Conservation (phyloP, 2,113 vertebrate genomes). For the Melierax canorus region DNA sequence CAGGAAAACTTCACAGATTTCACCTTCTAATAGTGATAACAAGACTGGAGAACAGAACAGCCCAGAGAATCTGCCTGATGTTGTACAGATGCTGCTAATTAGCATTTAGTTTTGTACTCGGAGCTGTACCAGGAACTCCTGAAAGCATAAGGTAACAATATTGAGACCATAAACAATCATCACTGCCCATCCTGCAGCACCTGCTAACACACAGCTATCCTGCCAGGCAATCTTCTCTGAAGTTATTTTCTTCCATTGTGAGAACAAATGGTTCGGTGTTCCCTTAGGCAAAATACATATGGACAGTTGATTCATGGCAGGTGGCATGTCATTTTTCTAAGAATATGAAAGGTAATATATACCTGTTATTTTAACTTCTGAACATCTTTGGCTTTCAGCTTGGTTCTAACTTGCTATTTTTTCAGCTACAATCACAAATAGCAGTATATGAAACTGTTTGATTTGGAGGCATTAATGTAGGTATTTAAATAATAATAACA, state of each 20-base stretch:
- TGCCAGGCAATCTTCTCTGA: background rate
- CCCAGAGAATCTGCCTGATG: background rate
- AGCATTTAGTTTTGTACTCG: background rate
- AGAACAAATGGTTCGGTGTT: background rate
- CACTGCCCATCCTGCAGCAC: background rate
- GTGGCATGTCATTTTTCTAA: background rate
- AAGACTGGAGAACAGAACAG: background rate
- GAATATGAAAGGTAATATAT: background rate
- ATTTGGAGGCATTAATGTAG: background rate
- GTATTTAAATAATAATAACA: background rate
- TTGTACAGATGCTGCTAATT: background rate
- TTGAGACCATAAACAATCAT: background rate
- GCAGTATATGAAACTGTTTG: background rate
- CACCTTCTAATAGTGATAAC: background rate
- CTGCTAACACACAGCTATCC: background rate
- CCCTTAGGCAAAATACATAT: background rate
- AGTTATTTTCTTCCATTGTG: background rate
- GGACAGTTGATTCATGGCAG: slow-evolving; percentile 2
- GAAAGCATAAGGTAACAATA: background rate
- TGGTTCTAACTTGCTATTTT: background rate
- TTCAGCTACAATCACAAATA: background rate
- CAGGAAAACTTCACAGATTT: background rate
- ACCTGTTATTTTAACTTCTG: background rate
- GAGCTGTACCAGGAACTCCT: background rate
- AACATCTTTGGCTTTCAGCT: background rate